Evolutionary conservation across 2,888 invertebrate species (phyloP).

Genomic region (Phlogophora meticulosa): DNA sequence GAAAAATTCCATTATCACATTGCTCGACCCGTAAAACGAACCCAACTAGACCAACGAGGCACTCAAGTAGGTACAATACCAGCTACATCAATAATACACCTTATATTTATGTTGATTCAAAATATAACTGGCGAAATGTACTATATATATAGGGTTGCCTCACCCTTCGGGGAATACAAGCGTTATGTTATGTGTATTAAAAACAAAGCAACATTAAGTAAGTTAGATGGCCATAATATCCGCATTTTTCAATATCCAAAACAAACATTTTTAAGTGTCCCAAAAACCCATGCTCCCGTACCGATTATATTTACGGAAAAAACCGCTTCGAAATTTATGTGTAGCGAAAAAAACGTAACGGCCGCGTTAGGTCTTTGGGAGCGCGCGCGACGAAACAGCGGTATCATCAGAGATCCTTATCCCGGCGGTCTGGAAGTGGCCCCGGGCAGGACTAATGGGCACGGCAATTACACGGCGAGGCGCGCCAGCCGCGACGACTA

Average conservation of each 20-base stretch:
- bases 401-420: conserved; percentile 75
- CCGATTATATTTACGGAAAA: conserved; percentile 29
- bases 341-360: conserved; percentile 38
- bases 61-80: no score
- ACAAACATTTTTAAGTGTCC: conserved; percentile 23
- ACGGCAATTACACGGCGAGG: conserved; percentile 77
- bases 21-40: no score
- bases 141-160: no score
- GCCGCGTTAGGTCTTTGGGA: conserved; percentile 50
- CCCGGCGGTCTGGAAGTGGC: conserved; percentile 71
- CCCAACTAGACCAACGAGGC: no score
- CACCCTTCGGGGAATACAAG: no score
- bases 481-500: conserved; percentile 57
- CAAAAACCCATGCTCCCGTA: conserved; percentile 10
- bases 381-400: conserved; percentile 60
- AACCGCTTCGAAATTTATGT: conserved; percentile 44
- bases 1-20: no score
- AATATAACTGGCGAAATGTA: no score
- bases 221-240: neutral
- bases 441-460: conserved; percentile 79
- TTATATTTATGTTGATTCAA: no score
- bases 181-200: no score
- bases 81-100: no score
- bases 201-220: neutral
- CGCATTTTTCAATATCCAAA: conserved; percentile 17